These are phyloP conservation scores for Chaetorhynchus papuensis DNA, from an alignment of 2,113 vertebrate species.

Conservation along the genomic window DNA sequence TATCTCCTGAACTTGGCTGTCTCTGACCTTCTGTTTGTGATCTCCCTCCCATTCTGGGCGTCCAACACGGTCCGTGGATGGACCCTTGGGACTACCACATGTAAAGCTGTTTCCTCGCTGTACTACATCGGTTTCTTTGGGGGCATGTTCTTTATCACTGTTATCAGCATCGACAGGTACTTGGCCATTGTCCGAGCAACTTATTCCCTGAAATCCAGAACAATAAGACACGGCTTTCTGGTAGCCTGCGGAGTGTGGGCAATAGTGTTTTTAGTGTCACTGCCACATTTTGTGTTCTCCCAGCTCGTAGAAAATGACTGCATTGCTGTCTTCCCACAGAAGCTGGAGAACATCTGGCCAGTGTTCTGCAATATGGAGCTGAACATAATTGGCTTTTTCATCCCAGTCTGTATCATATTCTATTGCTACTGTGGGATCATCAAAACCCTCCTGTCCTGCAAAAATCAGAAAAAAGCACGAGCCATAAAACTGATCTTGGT, in stretches of 20 bases:
- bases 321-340: constrained; percentile 26
- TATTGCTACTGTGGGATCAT: constrained; percentile 86
- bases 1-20: constrained; percentile 88
- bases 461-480: constrained; percentile 78
- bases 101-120: constrained; percentile 75
- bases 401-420: constrained; percentile 79
- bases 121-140: constrained; percentile 84
- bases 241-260: constrained; percentile 75
- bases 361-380: constrained; percentile 74
- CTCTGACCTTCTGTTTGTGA: constrained; percentile 83
- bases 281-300: constrained; percentile 81
- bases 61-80: constrained; percentile 71
- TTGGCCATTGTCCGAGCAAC: constrained; percentile 85
- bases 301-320: constrained; percentile 27
- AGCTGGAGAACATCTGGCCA: constrained; percentile 72
- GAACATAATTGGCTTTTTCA: constrained; percentile 76
- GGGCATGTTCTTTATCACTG: constrained; percentile 86
- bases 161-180: constrained; percentile 89
- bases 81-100: constrained; percentile 74
- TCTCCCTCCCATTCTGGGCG: constrained; percentile 85
- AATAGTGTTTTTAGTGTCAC: constrained; percentile 72
- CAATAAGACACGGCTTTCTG: constrained; percentile 64
- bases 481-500: constrained; percentile 82
- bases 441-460: constrained; percentile 76
- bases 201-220: constrained; percentile 75